Conservation (phyloP, 2,888 invertebrate species). For the Rhogogaster chlorosoma region DNA sequence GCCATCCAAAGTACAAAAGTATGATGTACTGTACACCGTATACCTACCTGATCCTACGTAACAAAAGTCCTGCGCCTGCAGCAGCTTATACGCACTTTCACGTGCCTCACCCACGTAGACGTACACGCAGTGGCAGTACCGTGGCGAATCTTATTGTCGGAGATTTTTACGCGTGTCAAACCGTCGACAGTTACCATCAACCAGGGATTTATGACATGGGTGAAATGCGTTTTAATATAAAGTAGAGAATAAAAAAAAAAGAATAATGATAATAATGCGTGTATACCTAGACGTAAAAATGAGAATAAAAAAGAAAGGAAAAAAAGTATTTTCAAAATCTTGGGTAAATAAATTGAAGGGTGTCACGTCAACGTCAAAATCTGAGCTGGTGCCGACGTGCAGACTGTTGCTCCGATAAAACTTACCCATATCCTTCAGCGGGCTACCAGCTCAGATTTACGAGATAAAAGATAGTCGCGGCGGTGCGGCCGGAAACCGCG, state of each 20-base stretch:
- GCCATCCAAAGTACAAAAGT: conserved; percentile 4
- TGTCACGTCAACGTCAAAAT: background rate
- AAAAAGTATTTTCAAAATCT: background rate
- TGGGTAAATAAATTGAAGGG: conserved; percentile 21
- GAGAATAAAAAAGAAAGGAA: background rate
- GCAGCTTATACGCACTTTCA: conserved; percentile 17
- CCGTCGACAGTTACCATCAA: conserved; percentile 3
- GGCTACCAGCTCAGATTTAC: conserved; percentile 40
- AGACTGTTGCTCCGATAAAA: conserved; percentile 12
- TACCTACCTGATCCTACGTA: conserved; percentile 7
- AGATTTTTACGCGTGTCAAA: conserved; percentile 18
- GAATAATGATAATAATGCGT: background rate
- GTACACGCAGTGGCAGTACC: conserved; percentile 13
- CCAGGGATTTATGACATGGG: background rate
- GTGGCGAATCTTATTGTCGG: conserved; percentile 32
- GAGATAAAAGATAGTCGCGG: conserved; percentile 34
- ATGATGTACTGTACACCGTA: background rate
- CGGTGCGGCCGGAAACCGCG: conserved; percentile 42
- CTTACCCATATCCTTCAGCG: conserved; percentile 13
- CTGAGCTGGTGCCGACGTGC: conserved; percentile 11
- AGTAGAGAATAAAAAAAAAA: background rate
- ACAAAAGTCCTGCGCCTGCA: background rate
- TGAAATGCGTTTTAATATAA: background rate
- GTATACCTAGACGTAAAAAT: background rate
- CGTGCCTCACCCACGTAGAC: background rate